phyloP scores from a whole-genome alignment of 2,113 vertebrate genomes.

The Engystomops pustulosus region DNA sequence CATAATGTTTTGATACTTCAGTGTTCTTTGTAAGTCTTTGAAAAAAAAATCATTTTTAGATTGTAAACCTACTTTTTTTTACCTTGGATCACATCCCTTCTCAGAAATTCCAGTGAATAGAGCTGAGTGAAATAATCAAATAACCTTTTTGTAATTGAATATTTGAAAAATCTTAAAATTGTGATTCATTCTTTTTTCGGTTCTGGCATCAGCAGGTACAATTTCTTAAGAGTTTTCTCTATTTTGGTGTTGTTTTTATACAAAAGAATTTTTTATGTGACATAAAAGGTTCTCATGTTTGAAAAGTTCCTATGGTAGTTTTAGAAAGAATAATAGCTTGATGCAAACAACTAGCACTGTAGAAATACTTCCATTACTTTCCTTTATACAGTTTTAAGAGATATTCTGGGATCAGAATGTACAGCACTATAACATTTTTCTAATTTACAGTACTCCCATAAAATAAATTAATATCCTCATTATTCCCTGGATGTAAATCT shows the following conservation, averaged over 20 bases:
- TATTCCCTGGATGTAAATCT: no score
- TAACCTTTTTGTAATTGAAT: constrained; percentile 19
- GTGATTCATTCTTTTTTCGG: neutral
- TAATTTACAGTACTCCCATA: no score
- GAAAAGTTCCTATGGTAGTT: neutral
- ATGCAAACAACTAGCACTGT: neutral
- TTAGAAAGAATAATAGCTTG: neutral
- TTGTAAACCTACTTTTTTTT: neutral
- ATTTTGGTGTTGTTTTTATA: neutral
- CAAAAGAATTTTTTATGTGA: neutral
- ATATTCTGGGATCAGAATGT: no score
- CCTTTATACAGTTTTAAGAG: no score
- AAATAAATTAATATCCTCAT: no score
- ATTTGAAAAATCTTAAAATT: neutral
- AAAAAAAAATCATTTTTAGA: neutral
- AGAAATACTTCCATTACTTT: neutral
- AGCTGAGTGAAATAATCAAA: constrained; percentile 15
- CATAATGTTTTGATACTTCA: neutral
- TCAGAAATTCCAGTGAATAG: constrained; percentile 13
- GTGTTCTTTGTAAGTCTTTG: neutral
- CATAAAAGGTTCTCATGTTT: neutral
- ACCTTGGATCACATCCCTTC: neutral
- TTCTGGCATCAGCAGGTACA: neutral
- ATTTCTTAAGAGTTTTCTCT: neutral
- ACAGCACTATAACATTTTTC: no score